Evolutionary conservation across 2,888 invertebrate species (phyloP).

Genomic region (Agonopterix arenella): DNA sequence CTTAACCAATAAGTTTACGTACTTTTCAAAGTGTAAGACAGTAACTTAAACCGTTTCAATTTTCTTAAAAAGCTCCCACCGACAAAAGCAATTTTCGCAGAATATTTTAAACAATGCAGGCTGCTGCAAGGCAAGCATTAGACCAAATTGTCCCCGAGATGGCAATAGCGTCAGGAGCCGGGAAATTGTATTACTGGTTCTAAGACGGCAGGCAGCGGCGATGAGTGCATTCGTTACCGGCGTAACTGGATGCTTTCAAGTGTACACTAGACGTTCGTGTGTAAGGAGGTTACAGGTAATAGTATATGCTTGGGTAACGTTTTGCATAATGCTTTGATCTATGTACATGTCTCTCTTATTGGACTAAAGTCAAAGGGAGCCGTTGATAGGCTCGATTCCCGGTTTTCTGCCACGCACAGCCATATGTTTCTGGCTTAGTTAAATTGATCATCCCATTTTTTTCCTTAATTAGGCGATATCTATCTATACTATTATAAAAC

Average conservation of each 20-base stretch:
- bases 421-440: too few relatives aligned
- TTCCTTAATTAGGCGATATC: too few relatives aligned
- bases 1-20: too few relatives aligned
- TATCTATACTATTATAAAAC: too few relatives aligned
- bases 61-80: slow-evolving; percentile 9
- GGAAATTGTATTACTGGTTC: slow-evolving; percentile 67
- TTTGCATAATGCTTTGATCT: too few relatives aligned
- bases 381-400: too few relatives aligned
- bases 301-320: too few relatives aligned
- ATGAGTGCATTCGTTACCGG: slow-evolving; percentile 64
- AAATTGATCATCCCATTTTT: too few relatives aligned
- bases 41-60: slow-evolving; percentile 6
- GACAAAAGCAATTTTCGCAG: slow-evolving; percentile 21
- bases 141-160: slow-evolving; percentile 66
- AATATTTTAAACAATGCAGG: slow-evolving; percentile 47
- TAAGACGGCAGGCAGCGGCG: slow-evolving; percentile 33
- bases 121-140: slow-evolving; percentile 44
- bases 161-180: slow-evolving; percentile 49
- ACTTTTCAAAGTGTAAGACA: neutral
- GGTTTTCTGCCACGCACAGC: too few relatives aligned
- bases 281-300: too few relatives aligned
- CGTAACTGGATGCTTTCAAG: slow-evolving; percentile 42
- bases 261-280: slow-evolving; percentile 24
- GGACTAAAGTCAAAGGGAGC: too few relatives aligned
- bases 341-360: too few relatives aligned